A percentile compares a stretch with the other conserved stretches of the same genome.
Evolutionary conservation across 2,797 vertebrate genomes (phyloP).

Genomic region (Danio aesculapii): DNA sequence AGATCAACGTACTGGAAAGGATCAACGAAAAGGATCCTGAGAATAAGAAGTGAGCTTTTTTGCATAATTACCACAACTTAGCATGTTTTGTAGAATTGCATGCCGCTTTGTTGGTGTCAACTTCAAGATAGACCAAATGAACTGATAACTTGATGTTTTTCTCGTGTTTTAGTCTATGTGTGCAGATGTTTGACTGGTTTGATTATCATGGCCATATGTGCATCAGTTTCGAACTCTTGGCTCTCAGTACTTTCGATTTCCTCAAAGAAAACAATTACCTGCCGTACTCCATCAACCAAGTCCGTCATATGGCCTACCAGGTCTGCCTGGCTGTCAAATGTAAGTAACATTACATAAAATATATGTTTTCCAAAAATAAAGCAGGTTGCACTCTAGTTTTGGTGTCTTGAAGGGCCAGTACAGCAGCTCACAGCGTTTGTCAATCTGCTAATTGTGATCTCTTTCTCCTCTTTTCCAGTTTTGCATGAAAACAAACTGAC

Average conservation of each 20-base stretch:
- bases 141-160: not conserved
- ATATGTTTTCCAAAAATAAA: not conserved
- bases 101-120: too few species aligned
- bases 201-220: slow-evolving; percentile 99
- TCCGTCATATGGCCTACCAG: slow-evolving; percentile 97
- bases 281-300: slow-evolving; percentile 95
- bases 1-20: slow-evolving; percentile 96
- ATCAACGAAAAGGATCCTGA: slow-evolving; percentile 97
- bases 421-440: not conserved
- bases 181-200: slow-evolving; percentile 99
- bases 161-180: slow-evolving; percentile 86
- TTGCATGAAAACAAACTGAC: slow-evolving; percentile 98
- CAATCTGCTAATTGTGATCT: not conserved
- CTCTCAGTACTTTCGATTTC: slow-evolving; percentile 98
- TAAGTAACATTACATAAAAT: slow-evolving; percentile 76
- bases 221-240: slow-evolving; percentile 95
- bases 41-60: slow-evolving; percentile 87
- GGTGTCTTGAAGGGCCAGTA: not conserved
- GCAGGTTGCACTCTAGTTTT: not conserved
- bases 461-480: slow-evolving; percentile 76
- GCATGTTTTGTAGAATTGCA: not conserved
- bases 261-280: slow-evolving; percentile 99
- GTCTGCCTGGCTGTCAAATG: slow-evolving; percentile 96
- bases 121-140: not conserved
- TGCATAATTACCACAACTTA: not conserved